Evolutionary conservation across 2,113 vertebrate genomes (phyloP).

Genomic region (Dendrocopos noguchii): DNA sequence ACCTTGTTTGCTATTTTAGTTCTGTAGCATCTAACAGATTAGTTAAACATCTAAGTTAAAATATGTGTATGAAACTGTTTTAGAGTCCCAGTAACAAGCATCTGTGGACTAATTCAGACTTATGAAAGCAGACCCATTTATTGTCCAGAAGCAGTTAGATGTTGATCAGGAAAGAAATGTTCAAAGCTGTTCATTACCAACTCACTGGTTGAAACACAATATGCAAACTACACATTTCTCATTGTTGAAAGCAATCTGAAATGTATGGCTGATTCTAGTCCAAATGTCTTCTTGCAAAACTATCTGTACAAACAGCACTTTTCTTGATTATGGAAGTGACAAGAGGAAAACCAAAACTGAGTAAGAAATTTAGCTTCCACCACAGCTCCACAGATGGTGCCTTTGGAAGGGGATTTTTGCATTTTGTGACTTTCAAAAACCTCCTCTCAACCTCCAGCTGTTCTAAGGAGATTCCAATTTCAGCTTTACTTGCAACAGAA

Average conservation of each 20-base stretch:
- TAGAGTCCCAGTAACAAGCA: not conserved
- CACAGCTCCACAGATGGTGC: too few species aligned
- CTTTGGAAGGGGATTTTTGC: too few species aligned
- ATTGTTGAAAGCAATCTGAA: too few species aligned
- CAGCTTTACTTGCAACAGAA: not conserved
- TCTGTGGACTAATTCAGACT: not conserved
- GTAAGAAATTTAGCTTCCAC: too few species aligned
- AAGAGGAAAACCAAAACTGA: too few species aligned
- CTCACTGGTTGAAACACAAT: too few species aligned
- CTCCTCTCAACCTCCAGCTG: not conserved
- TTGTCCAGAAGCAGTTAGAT: not conserved
- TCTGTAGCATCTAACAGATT: not conserved
- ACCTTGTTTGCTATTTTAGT: not conserved
- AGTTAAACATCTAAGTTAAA: not conserved
- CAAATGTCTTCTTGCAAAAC: too few species aligned
- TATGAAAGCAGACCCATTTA: not conserved
- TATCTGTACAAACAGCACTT: too few species aligned
- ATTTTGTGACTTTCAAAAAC: not conserved
- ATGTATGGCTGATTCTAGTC: too few species aligned
- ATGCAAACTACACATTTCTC: too few species aligned
- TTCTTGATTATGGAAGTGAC: too few species aligned
- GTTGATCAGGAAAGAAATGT: not conserved
- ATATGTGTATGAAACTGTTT: accelerated
- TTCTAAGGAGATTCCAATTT: not conserved
- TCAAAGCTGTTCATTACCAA: not conserved